These are phyloP conservation scores for Leptodactylus fuscus DNA, from an alignment of 2,113 vertebrate species.

Conservation along the genomic window DNA sequence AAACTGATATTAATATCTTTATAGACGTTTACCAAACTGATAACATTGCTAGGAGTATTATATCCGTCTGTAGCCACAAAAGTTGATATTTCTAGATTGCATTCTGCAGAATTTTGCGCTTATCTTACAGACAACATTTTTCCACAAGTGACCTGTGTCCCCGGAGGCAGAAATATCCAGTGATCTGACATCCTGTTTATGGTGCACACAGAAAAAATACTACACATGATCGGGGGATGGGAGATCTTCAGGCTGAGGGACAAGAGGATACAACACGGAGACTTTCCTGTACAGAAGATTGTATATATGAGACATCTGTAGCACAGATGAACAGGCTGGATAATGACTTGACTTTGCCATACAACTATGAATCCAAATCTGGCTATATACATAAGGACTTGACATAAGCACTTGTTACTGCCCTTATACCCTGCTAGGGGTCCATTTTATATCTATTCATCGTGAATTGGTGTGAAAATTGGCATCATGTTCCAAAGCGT, in stretches of 20 bases:
- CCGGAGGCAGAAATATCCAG: constrained; percentile 6
- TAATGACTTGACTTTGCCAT: neutral
- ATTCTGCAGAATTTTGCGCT: neutral
- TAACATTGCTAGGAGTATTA: neutral
- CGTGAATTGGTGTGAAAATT: too few species aligned
- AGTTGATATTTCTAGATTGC: neutral
- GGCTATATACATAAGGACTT: neutral
- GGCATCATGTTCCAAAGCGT: too few species aligned
- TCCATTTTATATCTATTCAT: too few species aligned
- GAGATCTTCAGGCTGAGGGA: neutral
- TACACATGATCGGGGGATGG: neutral
- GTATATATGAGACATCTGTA: too few species aligned
- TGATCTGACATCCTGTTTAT: constrained; percentile 34
- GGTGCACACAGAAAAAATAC: neutral
- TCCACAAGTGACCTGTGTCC: neutral
- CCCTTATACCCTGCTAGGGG: too few species aligned
- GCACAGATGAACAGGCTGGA: neutral
- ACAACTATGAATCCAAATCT: neutral
- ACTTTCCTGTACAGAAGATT: neutral
- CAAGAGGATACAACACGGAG: neutral
- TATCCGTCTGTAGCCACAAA: neutral
- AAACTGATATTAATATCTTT: neutral
- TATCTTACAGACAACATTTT: neutral
- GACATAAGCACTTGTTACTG: too few species aligned
- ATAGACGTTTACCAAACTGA: neutral